Conservation (phyloP, 2,797 vertebrate genomes). For the Pangasius djambal region DNA sequence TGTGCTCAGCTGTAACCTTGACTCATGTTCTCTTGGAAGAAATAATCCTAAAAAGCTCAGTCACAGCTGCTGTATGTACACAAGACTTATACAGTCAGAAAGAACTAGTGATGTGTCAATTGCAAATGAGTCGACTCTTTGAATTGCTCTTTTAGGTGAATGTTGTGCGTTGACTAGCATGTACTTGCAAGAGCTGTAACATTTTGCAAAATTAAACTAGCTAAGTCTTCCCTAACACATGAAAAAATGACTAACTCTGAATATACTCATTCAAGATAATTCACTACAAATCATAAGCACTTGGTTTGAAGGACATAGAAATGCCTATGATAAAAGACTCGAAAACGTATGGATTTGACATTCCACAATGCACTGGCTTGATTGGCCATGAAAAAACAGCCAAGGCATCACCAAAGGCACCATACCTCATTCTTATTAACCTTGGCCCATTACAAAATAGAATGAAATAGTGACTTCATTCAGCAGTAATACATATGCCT, state of each 20-base stretch:
- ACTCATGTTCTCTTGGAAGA: conserved; percentile 20
- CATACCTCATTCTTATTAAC: background rate
- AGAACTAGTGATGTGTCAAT: background rate
- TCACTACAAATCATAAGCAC: background rate
- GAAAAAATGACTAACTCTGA: background rate
- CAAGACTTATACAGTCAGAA: background rate
- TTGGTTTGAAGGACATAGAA: background rate
- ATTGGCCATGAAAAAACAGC: background rate
- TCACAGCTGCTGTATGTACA: background rate
- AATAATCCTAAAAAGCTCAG: background rate
- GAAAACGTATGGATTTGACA: background rate
- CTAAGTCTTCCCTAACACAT: background rate
- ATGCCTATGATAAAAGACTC: background rate
- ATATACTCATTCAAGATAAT: background rate
- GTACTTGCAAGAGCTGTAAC: background rate
- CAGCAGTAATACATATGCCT: background rate
- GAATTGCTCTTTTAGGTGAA: background rate
- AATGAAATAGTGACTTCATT: background rate
- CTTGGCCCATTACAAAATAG: background rate
- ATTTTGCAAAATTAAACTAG: background rate
- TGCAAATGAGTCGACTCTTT: background rate
- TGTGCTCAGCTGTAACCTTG: conserved; percentile 42
- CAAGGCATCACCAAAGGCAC: background rate
- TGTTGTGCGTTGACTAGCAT: background rate
- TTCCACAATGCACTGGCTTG: background rate